A percentile compares a stretch with the other conserved stretches of the same genome.
These are phyloP conservation scores for Puma concolor DNA, from an alignment of 2,113 vertebrate genomes.

Conservation along the genomic window DNA sequence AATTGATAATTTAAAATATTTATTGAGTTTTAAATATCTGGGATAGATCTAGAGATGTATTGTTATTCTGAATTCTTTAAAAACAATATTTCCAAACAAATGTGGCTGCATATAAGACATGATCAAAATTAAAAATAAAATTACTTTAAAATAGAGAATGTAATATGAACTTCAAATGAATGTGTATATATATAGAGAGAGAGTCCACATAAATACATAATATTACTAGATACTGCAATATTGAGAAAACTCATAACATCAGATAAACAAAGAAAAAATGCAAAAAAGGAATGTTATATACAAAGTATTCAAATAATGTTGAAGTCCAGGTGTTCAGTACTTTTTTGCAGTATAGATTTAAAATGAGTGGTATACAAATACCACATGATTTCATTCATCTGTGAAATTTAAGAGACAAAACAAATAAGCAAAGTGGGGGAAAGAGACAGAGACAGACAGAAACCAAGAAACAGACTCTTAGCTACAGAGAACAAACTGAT, in stretches of 20 bases:
- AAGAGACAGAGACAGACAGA: not conserved
- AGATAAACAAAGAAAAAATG: not conserved
- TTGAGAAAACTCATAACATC: not conserved
- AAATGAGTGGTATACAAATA: not conserved
- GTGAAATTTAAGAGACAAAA: not conserved
- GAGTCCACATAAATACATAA: not conserved
- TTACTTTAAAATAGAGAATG: not conserved
- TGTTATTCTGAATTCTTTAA: not conserved
- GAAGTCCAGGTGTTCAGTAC: not conserved
- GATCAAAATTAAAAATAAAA: not conserved
- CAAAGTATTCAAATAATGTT: not conserved
- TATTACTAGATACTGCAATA: not conserved
- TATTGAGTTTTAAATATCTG: not conserved
- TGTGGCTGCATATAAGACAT: not conserved
- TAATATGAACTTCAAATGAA: not conserved
- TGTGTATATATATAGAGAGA: not conserved
- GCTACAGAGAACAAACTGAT: not conserved
- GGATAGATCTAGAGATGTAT: not conserved
- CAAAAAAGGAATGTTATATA: not conserved
- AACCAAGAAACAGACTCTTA: not conserved
- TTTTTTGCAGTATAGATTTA: not conserved
- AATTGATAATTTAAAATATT: not conserved
- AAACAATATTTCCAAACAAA: not conserved
- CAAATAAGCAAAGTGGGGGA: not conserved
- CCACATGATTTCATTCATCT: not conserved